Evolutionary conservation across 2,113 vertebrate species (phyloP), one percentile per base, ranked within the genome.

Genomic region (Ammodytes marinus): DNA sequence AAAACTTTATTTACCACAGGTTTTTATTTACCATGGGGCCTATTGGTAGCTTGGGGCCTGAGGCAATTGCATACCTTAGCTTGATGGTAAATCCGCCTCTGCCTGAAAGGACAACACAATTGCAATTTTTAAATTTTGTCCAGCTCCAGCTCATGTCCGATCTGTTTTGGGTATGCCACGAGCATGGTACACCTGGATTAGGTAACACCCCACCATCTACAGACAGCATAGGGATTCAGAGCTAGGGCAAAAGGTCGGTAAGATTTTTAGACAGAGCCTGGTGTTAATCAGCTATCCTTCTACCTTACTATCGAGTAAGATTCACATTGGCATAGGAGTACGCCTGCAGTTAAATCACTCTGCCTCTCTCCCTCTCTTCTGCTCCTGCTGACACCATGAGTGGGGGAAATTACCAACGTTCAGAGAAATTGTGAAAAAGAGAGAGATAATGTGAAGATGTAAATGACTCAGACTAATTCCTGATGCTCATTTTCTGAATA

Each of bases 261-360:
- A 90, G 78, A 80, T 77, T 85, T 77, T 81, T 12, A 73, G 86
- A 89, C 27, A 50, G 76, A 73, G 85, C 81, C 69, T 71, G 75
- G 68, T 72, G 78, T 89, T 95, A 89, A 93, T 89, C 89, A 89
- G 82, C 80, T 64, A 80, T 78, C 85, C 87, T 70, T 77, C 84
- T 89, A 86, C 75, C 82, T 84, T 67, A 27, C 14, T 67, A 63
- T 79, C 49, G n/a, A 63, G 70, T 86, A 83, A 80, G 79, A 89
- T 83, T 74, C 15, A 6, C 82, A 75, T 43, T 76, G 88, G 86
- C 80, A 91, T 46, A 43, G 19, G 3, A 74, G 64, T 37, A 40
- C 8, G 61, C 84, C 71, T 67, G 72, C 67, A 79, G 81, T 88
- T 75, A 77, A 72, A 79, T 47, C 64, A 79, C 42, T 46, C 68